phyloP scores from a whole-genome alignment of 2,797 vertebrate species.

The Hydrolagus colliei region DNA sequence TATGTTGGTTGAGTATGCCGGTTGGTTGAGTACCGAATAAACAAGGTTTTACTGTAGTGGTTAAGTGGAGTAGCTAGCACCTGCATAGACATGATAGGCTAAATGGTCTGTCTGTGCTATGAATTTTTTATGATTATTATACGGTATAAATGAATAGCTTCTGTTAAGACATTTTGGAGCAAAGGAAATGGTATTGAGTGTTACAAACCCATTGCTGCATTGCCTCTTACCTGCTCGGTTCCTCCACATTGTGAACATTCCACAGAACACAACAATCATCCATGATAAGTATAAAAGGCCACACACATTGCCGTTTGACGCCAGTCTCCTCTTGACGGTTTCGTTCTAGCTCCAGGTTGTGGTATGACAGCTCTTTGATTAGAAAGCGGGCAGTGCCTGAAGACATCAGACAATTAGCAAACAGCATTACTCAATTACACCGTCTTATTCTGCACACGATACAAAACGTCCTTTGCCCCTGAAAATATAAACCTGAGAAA shows the following conservation, averaged over 20 bases:
- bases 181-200: background rate
- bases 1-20: too few species aligned
- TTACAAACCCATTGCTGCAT: background rate
- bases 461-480: too few species aligned
- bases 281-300: slow-evolving; percentile 95
- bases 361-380: slow-evolving; percentile 95
- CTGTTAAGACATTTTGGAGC: too few species aligned
- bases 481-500: too few species aligned
- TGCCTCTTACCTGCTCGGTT: slow-evolving; percentile 62
- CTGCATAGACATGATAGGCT: too few species aligned
- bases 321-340: slow-evolving; percentile 87
- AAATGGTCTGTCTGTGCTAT: too few species aligned
- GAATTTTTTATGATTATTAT: too few species aligned
- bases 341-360: slow-evolving; percentile 92
- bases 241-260: slow-evolving; percentile 69
- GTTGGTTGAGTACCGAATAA: too few species aligned
- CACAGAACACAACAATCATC: slow-evolving; percentile 92
- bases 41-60: too few species aligned
- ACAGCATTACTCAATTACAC: background rate
- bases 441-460: too few species aligned
- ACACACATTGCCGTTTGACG: slow-evolving; percentile 81
- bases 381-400: slow-evolving; percentile 89
- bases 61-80: too few species aligned
- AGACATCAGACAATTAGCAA: background rate
- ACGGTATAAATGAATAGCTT: too few species aligned